Evolutionary conservation across 2,797 vertebrate genomes (phyloP).

Genomic region (Moxostoma hubbsi): DNA sequence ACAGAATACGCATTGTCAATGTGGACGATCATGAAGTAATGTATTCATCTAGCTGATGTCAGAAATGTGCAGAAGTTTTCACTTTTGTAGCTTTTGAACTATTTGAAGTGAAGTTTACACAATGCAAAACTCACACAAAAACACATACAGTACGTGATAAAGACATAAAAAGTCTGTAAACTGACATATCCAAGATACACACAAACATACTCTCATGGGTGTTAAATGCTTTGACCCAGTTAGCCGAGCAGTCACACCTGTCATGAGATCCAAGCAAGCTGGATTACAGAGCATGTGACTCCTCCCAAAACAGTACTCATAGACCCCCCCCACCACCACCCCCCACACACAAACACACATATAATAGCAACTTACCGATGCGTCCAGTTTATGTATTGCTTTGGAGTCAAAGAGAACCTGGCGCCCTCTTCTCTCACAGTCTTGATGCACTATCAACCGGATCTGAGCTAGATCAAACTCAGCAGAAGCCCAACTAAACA

Average conservation of each 20-base stretch:
- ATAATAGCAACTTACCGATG: constrained; percentile 71
- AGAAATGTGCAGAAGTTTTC: no score
- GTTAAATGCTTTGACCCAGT: constrained; percentile 66
- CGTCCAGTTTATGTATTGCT: constrained; percentile 80
- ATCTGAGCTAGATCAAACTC: constrained; percentile 85
- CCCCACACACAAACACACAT: constrained; percentile 23
- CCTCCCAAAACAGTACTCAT: constrained; percentile 47
- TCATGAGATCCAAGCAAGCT: constrained; percentile 63
- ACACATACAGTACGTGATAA: neutral
- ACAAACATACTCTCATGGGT: constrained; percentile 31
- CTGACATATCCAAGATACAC: neutral
- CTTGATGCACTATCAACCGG: constrained; percentile 87
- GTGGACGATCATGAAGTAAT: no score
- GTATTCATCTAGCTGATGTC: no score
- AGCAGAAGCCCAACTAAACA: constrained; percentile 80
- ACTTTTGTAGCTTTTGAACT: no score
- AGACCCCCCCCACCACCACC: constrained; percentile 4
- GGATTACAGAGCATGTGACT: constrained; percentile 63
- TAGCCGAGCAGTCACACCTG: constrained; percentile 68
- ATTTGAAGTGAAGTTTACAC: no score
- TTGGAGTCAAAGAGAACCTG: constrained; percentile 89
- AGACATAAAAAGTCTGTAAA: constrained; percentile 2
- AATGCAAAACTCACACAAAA: no score
- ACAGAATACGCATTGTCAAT: no score
- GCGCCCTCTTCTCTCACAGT: constrained; percentile 86